Evolutionary conservation across 2,888 invertebrate species (phyloP).

Genomic region (Acanthosepion esculentum): DNA sequence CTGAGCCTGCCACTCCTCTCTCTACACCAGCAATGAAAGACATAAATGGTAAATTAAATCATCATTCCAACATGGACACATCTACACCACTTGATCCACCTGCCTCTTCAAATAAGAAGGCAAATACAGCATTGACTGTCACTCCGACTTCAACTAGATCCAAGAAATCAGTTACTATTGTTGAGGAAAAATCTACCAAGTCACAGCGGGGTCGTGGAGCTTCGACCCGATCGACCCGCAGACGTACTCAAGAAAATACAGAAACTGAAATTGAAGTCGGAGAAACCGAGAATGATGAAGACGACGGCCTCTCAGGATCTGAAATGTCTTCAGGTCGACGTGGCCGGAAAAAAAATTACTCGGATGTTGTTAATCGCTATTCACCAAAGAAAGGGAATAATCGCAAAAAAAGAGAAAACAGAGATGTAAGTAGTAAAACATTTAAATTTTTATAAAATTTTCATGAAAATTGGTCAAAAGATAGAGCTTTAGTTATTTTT

Average conservation of each 20-base stretch:
- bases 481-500: no score
- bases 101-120: not conserved
- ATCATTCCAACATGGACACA: not conserved
- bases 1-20: not conserved
- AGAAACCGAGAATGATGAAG: slow-evolving; percentile 16
- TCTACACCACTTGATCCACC: not conserved
- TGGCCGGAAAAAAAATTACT: slow-evolving; percentile 25
- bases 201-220: not conserved
- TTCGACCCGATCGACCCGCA: not conserved
- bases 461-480: no score
- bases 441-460: not conserved
- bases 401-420: slow-evolving; percentile 44
- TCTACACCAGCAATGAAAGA: not conserved
- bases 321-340: slow-evolving; percentile 36
- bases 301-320: not conserved
- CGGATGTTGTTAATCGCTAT: slow-evolving; percentile 35
- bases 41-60: not conserved
- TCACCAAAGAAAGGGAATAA: not conserved
- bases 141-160: not conserved
- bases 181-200: not conserved
- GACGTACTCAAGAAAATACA: not conserved
- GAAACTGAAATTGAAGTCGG: not conserved
- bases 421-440: slow-evolving; percentile 40
- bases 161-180: not conserved
- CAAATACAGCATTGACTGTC: not conserved